Conservation (phyloP, 1,140 invertebrate species). For the Mactra quadrangularis region DNA sequence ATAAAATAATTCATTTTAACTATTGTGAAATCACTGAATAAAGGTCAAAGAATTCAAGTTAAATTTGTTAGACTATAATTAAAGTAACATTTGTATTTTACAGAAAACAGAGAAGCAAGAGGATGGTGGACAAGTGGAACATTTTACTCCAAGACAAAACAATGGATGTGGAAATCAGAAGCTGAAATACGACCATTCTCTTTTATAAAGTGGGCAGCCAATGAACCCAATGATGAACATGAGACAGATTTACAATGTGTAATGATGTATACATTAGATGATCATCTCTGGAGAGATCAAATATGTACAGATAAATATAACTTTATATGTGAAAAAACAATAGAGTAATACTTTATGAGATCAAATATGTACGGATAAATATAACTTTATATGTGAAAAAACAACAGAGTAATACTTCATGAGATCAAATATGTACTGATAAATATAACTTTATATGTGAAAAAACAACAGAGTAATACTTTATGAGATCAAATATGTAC, state of each 20-base stretch:
- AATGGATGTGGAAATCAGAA: constrained; percentile 76
- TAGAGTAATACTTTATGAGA: neutral
- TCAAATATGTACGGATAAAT: neutral
- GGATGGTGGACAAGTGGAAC: constrained; percentile 78
- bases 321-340: constrained; percentile 54
- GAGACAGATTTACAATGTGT: constrained; percentile 67
- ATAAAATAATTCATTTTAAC: too few relatives aligned
- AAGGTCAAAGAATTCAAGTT: too few relatives aligned
- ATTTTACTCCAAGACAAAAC: constrained; percentile 65
- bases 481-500: too few relatives aligned
- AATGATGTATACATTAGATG: constrained; percentile 63
- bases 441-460: neutral
- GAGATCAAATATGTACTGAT: neutral
- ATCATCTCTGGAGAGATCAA: constrained; percentile 72
- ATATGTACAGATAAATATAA: constrained; percentile 65
- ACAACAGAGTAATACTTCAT: neutral
- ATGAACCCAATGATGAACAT: constrained; percentile 68
- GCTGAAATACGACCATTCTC: constrained; percentile 65
- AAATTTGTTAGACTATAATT: too few relatives aligned
- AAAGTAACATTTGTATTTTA: constrained; percentile 41
- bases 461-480: too few relatives aligned
- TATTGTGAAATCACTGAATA: too few relatives aligned
- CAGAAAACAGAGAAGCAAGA: constrained; percentile 63
- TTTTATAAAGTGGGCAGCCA: constrained; percentile 71
- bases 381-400: neutral